phyloP scores from a whole-genome alignment of 1,140 invertebrate genomes.

The Halesus radiatus region DNA sequence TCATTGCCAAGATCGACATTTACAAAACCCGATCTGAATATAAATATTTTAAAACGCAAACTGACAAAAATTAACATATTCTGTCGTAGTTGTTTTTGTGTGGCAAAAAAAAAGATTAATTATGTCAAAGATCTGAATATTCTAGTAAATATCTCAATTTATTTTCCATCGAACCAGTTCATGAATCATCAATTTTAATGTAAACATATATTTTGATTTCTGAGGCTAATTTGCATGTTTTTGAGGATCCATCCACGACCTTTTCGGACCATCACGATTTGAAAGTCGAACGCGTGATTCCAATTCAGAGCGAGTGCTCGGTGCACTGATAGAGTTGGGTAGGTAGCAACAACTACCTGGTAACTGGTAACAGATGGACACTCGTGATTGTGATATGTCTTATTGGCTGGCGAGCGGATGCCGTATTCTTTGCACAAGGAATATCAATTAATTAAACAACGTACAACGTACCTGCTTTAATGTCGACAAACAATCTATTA shows the following conservation, averaged over 20 bases:
- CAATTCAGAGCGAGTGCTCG: neutral
- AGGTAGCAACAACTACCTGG: too few relatives aligned
- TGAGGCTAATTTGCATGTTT: constrained; percentile 2
- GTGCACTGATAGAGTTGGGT: neutral
- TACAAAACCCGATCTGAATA: too few relatives aligned
- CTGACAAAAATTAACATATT: too few relatives aligned
- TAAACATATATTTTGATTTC: neutral
- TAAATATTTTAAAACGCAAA: too few relatives aligned
- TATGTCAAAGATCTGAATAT: too few relatives aligned
- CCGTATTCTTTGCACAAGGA: neutral
- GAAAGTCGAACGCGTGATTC: constrained; percentile 8
- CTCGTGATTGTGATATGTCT: neutral
- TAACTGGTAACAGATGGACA: neutral
- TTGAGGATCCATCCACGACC: neutral
- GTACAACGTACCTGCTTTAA: too few relatives aligned
- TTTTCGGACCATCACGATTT: constrained; percentile 17
- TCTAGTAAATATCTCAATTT: neutral
- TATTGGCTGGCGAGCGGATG: constrained; percentile 6
- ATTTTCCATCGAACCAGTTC: neutral
- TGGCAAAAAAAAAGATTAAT: too few relatives aligned
- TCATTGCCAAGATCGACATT: too few relatives aligned
- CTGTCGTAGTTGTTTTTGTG: too few relatives aligned
- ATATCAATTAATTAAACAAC: neutral
- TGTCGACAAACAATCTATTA: too few relatives aligned
- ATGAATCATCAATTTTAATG: constrained; percentile 15